A percentile compares a stretch with the other conserved stretches of the same genome.
Conservation (phyloP, 1,140 invertebrate species). For the Apis florea region DNA sequence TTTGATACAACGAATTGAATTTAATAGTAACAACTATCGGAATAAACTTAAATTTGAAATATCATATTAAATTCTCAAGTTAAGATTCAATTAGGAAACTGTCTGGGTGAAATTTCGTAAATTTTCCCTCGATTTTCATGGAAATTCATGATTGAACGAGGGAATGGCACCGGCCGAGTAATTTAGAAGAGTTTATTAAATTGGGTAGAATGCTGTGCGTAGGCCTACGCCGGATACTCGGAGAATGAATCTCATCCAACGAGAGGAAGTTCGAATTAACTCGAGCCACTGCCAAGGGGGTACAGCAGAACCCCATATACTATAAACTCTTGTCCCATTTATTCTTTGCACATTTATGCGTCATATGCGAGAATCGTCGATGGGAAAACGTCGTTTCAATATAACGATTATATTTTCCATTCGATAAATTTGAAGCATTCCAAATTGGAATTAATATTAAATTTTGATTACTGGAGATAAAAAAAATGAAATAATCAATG, state of each 20-base stretch:
- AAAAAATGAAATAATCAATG: neutral
- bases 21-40: neutral
- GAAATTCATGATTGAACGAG: slow-evolving; percentile 65
- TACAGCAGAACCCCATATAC: slow-evolving; percentile 51
- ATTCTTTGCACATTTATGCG: slow-evolving; percentile 50
- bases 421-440: neutral
- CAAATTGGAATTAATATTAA: neutral
- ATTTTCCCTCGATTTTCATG: slow-evolving; percentile 68
- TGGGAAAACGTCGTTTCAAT: neutral
- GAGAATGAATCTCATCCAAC: slow-evolving; percentile 79
- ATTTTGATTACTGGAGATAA: neutral
- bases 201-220: slow-evolving; percentile 78
- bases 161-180: slow-evolving; percentile 64
- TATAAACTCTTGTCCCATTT: slow-evolving; percentile 57
- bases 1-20: no score
- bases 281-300: slow-evolving; percentile 65
- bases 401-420: neutral
- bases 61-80: neutral
- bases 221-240: slow-evolving; percentile 78
- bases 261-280: slow-evolving; percentile 79
- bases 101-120: slow-evolving; percentile 26
- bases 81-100: neutral
- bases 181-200: slow-evolving; percentile 78
- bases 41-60: neutral
- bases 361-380: slow-evolving; percentile 2